phyloP scores from a whole-genome alignment of 35 echinoderm and acorn worm species.

The Heliocidaris erythrogramma region DNA sequence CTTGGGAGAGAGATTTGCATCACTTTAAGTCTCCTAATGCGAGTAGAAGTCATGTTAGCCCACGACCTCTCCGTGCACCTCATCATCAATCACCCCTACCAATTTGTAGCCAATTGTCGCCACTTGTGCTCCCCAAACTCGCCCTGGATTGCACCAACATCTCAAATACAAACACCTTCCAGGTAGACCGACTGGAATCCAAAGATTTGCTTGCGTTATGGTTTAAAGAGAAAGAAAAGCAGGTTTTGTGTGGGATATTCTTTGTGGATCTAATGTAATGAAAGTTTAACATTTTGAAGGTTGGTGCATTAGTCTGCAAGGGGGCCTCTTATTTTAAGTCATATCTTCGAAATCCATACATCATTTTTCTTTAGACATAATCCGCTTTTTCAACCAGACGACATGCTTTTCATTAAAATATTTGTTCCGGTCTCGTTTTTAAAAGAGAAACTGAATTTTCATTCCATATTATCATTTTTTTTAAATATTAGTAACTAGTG shows the following conservation, averaged over 20 bases:
- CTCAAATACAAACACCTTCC: background rate
- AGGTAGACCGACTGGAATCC: background rate
- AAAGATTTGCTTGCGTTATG: background rate
- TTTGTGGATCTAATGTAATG: slow-evolving; percentile 4
- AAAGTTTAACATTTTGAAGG: slow-evolving; percentile 6
- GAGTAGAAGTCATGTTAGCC: slow-evolving; percentile 25
- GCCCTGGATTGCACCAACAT: background rate
- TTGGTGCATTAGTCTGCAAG: background rate
- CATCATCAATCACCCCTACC: slow-evolving; percentile 31
- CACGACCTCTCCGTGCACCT: background rate
- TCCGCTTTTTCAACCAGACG: background rate
- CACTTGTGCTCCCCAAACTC: background rate
- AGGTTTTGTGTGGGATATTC: background rate
- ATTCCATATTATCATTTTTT: background rate
- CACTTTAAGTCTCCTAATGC: background rate
- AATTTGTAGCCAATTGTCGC: slow-evolving; percentile 46
- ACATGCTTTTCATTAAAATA: background rate
- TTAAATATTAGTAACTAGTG: background rate
- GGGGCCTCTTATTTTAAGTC: background rate
- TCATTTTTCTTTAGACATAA: background rate
- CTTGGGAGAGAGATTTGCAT: background rate
- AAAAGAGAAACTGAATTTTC: background rate
- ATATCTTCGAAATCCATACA: background rate
- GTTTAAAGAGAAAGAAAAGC: background rate
- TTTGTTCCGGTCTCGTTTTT: slow-evolving; percentile 6